Base-by-base conservation (phyloP, 2,113 vertebrate species). In the Emydocephalus ijimae region DNA sequence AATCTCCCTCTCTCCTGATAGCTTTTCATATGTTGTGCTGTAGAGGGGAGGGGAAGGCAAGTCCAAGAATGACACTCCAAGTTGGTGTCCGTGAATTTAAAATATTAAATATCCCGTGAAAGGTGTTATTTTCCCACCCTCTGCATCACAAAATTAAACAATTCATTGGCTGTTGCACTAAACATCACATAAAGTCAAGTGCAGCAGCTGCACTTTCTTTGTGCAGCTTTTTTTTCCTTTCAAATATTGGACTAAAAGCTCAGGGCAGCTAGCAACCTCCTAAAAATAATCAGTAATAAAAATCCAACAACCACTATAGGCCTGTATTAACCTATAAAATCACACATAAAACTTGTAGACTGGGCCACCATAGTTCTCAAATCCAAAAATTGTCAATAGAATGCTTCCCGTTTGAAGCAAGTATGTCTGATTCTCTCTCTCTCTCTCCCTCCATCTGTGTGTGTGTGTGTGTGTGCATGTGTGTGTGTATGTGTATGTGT, bases 381-480 rank as follows among this genome's bases (percentile, higher is more conserved):
- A 87, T 69, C 4, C 3, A 74, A 54, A 54, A 92, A 87, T 29
- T 74, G 21, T 12, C 92, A 88, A 93, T 91, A 74, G 93, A 55
- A 91, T 39, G 87, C 4, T 2, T 91, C 93, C 90, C 85, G 43
- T 94, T 94, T 95, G 86, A 96, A 93, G 88, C 21, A 5, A 94
- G n/a, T 88, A 21, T 57, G 21, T 87, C 8, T 59, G 11, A 3
- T 0, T 29, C 1, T 11, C 59, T 26, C 9, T 10, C 59, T 29
- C 1, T 9, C 23, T 59, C 8, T 8, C 23, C 24, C 23, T 24
- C 57, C 5, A 45, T 45, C 45, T 45, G 1, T 50, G 8, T 50
- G 48, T 50, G 48, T 50, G 48, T 43, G 39, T 39, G 48, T 48
- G 48, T 48, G 48, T 39, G 39, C 39, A 39, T 39, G 39, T 39